Evolutionary conservation across 2,113 vertebrate species (phyloP).

Genomic region (Myiozetetes cayanensis): DNA sequence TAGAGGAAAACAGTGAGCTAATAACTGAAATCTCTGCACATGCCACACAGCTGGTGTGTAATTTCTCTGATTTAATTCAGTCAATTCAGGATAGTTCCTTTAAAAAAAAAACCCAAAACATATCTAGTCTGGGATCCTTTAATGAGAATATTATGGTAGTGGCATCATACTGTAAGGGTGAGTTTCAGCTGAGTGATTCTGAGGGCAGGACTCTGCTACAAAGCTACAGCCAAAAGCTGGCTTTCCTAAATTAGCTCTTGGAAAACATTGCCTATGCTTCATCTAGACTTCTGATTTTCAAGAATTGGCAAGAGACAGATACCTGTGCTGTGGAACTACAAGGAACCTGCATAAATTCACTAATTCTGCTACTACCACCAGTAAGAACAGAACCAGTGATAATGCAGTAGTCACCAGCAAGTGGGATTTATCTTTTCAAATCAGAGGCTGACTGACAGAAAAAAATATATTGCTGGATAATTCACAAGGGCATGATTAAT

Average conservation of each 20-base stretch:
- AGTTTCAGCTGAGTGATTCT: background rate
- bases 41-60: background rate
- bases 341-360: background rate
- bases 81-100: background rate
- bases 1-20: background rate
- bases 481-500: slow-evolving; percentile 41
- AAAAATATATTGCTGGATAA: slow-evolving; percentile 44
- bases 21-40: background rate
- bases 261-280: background rate
- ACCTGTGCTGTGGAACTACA: background rate
- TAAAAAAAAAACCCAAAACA: background rate
- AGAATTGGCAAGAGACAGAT: fast-evolving
- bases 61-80: background rate
- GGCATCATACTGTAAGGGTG: background rate
- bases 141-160: background rate
- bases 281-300: background rate
- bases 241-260: background rate
- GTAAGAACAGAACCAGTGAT: slow-evolving; percentile 49
- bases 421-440: slow-evolving; percentile 14
- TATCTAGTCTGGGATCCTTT: background rate
- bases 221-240: background rate
- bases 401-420: slow-evolving; percentile 20
- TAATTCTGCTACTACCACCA: background rate
- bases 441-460: slow-evolving; percentile 32
- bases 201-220: background rate